Evolutionary conservation across 2,888 invertebrate species (phyloP).

Genomic region (Bombylius discolor): DNA sequence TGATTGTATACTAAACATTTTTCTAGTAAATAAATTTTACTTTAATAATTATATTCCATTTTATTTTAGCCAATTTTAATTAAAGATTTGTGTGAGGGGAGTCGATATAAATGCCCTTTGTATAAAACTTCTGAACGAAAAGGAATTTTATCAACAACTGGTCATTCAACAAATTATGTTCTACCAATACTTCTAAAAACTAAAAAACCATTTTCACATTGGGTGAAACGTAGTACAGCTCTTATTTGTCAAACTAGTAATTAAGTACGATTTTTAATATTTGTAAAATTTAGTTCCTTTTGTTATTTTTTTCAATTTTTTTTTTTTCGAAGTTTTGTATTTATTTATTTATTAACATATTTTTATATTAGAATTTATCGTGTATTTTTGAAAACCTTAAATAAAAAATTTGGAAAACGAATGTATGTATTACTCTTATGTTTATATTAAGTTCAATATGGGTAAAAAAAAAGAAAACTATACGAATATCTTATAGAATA

Average conservation of each 20-base stretch:
- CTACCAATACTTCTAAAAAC: conserved; percentile 57
- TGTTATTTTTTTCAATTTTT: too few relatives aligned
- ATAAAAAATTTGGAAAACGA: too few relatives aligned
- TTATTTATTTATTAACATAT: too few relatives aligned
- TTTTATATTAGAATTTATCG: too few relatives aligned
- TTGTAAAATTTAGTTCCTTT: too few relatives aligned
- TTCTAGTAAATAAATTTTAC: not conserved
- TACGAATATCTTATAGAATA: too few relatives aligned
- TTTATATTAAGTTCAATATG: too few relatives aligned
- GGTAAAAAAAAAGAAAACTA: too few relatives aligned
- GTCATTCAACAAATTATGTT: conserved; percentile 74
- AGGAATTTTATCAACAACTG: conserved; percentile 64
- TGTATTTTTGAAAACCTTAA: too few relatives aligned
- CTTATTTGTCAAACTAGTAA: conserved; percentile 51
- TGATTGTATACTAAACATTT: conserved; percentile 15
- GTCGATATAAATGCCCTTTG: conserved; percentile 57
- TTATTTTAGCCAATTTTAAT: conserved; percentile 30
- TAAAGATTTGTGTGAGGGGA: conserved; percentile 32
- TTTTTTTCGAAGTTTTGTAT: too few relatives aligned
- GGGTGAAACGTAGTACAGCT: conserved; percentile 67
- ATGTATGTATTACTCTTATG: too few relatives aligned
- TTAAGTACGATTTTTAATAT: not conserved
- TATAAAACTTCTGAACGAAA: conserved; percentile 66
- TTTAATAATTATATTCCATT: not conserved
- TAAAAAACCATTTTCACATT: conserved; percentile 50